Percentiles rank a stretch among this genome's conserved stretches.
Conservation (phyloP, 2,113 vertebrate genomes). For the Columba janthina region DNA sequence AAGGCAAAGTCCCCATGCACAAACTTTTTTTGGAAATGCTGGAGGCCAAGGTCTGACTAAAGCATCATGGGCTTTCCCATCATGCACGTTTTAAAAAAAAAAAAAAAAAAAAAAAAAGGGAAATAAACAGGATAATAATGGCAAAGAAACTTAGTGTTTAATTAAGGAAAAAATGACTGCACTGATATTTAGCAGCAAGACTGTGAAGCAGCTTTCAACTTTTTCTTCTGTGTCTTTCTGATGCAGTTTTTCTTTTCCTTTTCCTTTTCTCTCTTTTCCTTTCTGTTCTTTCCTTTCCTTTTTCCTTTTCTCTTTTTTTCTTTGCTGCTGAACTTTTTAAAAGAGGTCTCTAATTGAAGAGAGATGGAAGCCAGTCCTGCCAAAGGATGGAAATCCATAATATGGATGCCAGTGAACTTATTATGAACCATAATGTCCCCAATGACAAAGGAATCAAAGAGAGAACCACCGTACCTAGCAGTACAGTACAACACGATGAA, state of each 20-base stretch:
- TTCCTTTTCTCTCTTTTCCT: slow-evolving; percentile 58
- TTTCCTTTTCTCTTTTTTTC: slow-evolving; percentile 35
- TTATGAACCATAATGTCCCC: slow-evolving; percentile 76
- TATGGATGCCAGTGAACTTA: slow-evolving; percentile 91
- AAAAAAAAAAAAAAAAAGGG: slow-evolving; percentile 65
- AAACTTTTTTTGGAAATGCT: slow-evolving; percentile 99
- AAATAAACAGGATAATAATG: slow-evolving; percentile 73
- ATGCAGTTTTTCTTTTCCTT: slow-evolving; percentile 66
- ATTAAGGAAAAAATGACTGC: slow-evolving; percentile 83
- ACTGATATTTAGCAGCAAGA: slow-evolving; percentile 83
- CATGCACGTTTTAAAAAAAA: slow-evolving; percentile 74
- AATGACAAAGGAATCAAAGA: slow-evolving; percentile 81
- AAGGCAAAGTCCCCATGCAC: slow-evolving; percentile 99
- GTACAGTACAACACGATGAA: slow-evolving; percentile 72
- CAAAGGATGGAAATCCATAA: slow-evolving; percentile 94
- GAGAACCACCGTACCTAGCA: slow-evolving; percentile 76
- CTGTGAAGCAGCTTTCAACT: slow-evolving; percentile 82
- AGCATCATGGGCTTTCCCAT: slow-evolving; percentile 71
- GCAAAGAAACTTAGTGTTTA: slow-evolving; percentile 82
- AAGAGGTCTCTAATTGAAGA: slow-evolving; percentile 85
- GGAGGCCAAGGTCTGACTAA: slow-evolving; percentile 98
- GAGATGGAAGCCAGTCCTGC: slow-evolving; percentile 91
- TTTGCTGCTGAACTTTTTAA: slow-evolving; percentile 66
- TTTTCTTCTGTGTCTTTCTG: slow-evolving; percentile 72
- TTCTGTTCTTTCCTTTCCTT: slow-evolving; percentile 62